These are phyloP conservation scores for Anarrhichthys ocellatus DNA, from an alignment of 2,113 vertebrate species.

Conservation along the genomic window DNA sequence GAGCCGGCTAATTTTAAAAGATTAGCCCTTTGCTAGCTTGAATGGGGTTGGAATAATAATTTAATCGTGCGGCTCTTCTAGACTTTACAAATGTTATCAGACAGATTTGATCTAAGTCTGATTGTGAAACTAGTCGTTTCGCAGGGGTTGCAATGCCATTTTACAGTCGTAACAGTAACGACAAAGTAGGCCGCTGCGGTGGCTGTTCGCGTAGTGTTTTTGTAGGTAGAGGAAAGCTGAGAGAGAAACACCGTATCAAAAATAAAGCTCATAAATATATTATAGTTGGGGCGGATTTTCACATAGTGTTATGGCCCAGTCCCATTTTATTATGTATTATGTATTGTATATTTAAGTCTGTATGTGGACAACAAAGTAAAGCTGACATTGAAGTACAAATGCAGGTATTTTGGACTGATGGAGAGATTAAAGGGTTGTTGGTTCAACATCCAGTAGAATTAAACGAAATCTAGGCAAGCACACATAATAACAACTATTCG, in stretches of 20 bases:
- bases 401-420: neutral
- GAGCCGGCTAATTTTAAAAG: neutral
- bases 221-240: neutral
- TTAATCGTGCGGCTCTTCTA: no score
- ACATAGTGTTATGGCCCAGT: neutral
- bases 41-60: neutral
- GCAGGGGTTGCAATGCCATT: neutral
- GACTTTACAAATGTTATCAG: neutral
- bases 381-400: neutral
- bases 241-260: neutral
- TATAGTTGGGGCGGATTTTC: neutral
- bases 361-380: neutral
- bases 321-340: neutral
- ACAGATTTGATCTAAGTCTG: neutral
- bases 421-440: conserved; percentile 1
- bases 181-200: neutral
- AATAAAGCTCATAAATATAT: neutral
- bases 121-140: neutral
- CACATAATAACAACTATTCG: neutral
- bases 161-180: neutral
- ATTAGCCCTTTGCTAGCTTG: neutral
- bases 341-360: neutral
- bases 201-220: neutral
- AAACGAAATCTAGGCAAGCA: neutral
- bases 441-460: conserved; percentile 1